These are phyloP conservation scores for Columba livia DNA, from an alignment of 2,113 vertebrate species.

Conservation along the genomic window DNA sequence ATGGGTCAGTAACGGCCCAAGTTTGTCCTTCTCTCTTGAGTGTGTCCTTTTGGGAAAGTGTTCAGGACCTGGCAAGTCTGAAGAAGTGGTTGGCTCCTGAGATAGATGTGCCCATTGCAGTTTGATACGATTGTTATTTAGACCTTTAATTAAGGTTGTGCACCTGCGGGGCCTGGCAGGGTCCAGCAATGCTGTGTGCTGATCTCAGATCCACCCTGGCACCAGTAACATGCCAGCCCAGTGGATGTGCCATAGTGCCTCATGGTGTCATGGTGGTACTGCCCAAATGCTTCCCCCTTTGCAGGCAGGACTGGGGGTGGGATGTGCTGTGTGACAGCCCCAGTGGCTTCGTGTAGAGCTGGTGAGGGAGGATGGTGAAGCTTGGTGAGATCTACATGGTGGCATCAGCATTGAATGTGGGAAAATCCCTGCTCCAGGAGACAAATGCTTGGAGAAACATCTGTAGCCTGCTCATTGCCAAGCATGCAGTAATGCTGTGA, in stretches of 20 bases:
- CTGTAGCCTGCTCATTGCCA: not conserved
- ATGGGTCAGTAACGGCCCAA: not conserved
- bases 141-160: not conserved
- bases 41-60: not conserved
- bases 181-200: not conserved
- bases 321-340: not conserved
- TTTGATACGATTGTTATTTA: not conserved
- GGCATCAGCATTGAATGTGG: not conserved
- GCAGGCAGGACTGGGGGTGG: not conserved
- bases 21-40: not conserved
- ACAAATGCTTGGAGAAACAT: not conserved
- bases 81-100: not conserved
- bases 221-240: not conserved
- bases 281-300: rapidly evolving
- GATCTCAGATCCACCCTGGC: not conserved
- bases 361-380: not conserved
- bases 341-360: rapidly evolving
- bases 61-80: not conserved
- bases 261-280: not conserved
- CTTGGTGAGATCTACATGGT: not conserved
- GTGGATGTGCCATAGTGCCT: not conserved
- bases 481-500: not conserved
- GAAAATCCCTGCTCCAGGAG: not conserved
- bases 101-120: not conserved
- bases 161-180: not conserved